Conservation (phyloP, 2,797 vertebrate species). For the Thalassophryne amazonica region DNA sequence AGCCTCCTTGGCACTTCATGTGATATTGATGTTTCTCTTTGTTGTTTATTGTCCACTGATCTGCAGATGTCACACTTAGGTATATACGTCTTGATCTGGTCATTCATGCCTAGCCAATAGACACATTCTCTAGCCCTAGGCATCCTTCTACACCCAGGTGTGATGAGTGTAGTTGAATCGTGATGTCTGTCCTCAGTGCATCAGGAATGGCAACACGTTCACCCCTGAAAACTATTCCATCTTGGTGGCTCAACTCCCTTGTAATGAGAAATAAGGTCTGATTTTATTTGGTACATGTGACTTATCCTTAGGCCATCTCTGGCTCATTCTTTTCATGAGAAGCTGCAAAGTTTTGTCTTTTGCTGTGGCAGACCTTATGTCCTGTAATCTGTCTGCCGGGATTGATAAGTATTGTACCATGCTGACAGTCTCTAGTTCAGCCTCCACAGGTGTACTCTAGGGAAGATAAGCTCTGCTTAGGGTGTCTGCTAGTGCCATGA, state of each 20-base stretch:
- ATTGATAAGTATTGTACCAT: slow-evolving; percentile 5
- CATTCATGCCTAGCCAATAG: background rate
- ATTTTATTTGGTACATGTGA: background rate
- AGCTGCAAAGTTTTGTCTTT: background rate
- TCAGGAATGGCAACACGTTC: slow-evolving; percentile 8
- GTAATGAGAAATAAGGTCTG: background rate
- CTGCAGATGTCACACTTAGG: background rate
- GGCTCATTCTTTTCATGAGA: background rate
- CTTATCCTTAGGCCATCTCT: slow-evolving; percentile 2
- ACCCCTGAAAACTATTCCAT: slow-evolving; percentile 10
- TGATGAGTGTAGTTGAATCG: background rate
- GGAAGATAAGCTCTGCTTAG: too few species aligned
- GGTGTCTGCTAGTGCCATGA: too few species aligned
- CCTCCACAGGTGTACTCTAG: too few species aligned
- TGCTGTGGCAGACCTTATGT: background rate
- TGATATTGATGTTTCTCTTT: background rate
- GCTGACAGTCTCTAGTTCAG: slow-evolving; percentile 15
- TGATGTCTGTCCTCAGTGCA: background rate
- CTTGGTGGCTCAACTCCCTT: background rate
- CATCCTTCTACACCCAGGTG: background rate
- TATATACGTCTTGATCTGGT: background rate
- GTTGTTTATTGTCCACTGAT: background rate
- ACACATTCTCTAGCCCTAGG: background rate
- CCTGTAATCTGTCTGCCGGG: background rate
- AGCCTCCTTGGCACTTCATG: background rate